phyloP scores from a whole-genome alignment of 2,113 vertebrate genomes.

The Nesogale talazaci region DNA sequence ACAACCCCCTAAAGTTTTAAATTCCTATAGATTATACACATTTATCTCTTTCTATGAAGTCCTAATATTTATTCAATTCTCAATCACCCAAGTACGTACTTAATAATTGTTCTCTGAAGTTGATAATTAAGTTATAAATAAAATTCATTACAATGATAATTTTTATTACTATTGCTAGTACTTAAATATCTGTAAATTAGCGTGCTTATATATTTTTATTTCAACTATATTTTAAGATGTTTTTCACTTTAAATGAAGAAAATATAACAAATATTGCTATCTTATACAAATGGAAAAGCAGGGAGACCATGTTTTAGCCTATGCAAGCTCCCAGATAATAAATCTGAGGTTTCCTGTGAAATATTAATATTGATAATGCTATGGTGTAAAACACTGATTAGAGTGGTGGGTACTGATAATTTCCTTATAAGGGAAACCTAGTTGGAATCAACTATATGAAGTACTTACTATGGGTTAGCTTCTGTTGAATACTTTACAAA shows the following conservation, averaged over 20 bases:
- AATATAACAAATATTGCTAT: background rate
- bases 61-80: conserved; percentile 23
- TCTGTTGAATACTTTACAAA: background rate
- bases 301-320: conserved; percentile 24
- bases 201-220: background rate
- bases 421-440: background rate
- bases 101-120: conserved; percentile 31
- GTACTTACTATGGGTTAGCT: background rate
- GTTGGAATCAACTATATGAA: background rate
- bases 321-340: background rate
- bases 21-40: background rate
- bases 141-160: conserved; percentile 43
- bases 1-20: background rate
- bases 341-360: background rate
- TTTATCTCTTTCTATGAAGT: conserved; percentile 3
- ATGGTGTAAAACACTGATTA: background rate
- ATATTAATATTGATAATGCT: background rate
- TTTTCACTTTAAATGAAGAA: conserved; percentile 47
- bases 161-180: conserved; percentile 46
- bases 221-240: conserved; percentile 24
- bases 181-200: conserved; percentile 32
- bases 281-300: background rate
- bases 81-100: conserved; percentile 2
- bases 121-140: conserved; percentile 43
- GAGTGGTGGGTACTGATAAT: background rate